Conservation (phyloP, 2,888 invertebrate genomes). For the Neuroscelio doddi region DNA sequence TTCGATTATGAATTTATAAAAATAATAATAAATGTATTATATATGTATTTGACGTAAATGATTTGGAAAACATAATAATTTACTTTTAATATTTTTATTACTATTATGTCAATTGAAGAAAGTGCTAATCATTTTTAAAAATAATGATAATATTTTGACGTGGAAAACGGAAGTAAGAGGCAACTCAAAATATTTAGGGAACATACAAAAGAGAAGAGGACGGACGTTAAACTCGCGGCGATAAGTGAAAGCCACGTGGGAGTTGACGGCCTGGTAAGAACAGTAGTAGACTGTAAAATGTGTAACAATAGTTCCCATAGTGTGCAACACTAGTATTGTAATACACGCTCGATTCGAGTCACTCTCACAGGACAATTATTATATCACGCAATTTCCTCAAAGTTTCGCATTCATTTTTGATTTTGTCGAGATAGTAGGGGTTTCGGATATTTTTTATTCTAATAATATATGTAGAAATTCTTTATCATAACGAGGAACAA, state of each 20-base stretch:
- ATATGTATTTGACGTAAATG: too few relatives aligned
- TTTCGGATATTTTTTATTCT: constrained; percentile 39
- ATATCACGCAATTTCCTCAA: constrained; percentile 71
- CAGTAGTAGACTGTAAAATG: constrained; percentile 70
- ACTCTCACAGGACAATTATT: constrained; percentile 72
- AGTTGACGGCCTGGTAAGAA: constrained; percentile 59
- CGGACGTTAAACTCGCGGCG: constrained; percentile 57
- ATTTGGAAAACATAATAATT: too few relatives aligned
- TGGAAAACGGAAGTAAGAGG: neutral
- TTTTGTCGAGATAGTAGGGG: constrained; percentile 38
- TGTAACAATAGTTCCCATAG: constrained; percentile 72
- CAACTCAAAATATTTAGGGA: constrained; percentile 25
- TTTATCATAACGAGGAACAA: constrained; percentile 25
- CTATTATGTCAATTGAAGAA: too few relatives aligned
- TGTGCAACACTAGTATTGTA: constrained; percentile 67
- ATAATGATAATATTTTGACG: too few relatives aligned
- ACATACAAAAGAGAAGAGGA: constrained; percentile 43
- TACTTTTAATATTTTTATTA: too few relatives aligned
- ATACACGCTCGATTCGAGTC: constrained; percentile 58
- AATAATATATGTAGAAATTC: constrained; percentile 33
- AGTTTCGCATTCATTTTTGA: constrained; percentile 56
- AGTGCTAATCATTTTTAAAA: too few relatives aligned
- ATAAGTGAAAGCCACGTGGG: constrained; percentile 72
- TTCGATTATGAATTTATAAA: too few relatives aligned
- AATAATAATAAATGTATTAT: too few relatives aligned